A percentile compares a stretch with the other conserved stretches of the same genome.
phyloP scores from a whole-genome alignment of 2,113 vertebrate species.

The Cololabis saira region DNA sequence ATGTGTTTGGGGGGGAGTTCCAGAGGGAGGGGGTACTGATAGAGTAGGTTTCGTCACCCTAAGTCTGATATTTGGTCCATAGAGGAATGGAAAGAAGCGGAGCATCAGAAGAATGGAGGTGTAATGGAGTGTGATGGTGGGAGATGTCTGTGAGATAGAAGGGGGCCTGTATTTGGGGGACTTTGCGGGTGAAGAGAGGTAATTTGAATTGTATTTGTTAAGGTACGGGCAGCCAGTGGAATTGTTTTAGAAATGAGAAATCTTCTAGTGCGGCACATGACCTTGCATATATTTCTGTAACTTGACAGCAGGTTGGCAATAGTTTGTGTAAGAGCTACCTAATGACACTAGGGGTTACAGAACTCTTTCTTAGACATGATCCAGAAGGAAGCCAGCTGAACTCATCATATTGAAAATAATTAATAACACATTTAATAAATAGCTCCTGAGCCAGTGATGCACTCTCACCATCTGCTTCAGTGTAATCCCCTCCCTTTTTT shows the following conservation, averaged over 20 bases:
- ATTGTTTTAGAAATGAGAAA: conserved; percentile 24
- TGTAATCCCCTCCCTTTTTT: conserved; percentile 80
- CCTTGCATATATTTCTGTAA: conserved; percentile 35
- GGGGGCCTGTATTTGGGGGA: no score
- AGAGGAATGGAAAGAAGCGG: no score
- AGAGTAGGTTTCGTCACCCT: no score
- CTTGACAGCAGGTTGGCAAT: conserved; percentile 41
- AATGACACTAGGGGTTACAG: conserved; percentile 63
- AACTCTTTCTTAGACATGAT: conserved; percentile 57
- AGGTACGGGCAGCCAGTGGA: no score
- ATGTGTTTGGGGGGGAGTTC: no score
- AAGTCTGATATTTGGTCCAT: no score
- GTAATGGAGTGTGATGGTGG: no score
- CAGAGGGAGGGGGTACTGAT: no score
- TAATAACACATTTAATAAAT: conserved; percentile 87
- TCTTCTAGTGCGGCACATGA: conserved; percentile 13
- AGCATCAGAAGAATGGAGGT: no score
- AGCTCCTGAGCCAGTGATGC: conserved; percentile 79
- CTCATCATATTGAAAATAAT: conserved; percentile 84
- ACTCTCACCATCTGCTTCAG: conserved; percentile 82
- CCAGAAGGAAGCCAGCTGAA: conserved; percentile 77
- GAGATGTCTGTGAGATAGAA: no score
- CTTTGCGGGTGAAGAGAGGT: no score
- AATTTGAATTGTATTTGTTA: no score
- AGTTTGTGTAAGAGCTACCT: conserved; percentile 36